Conservation (phyloP, 2,888 invertebrate genomes). For the Oxycera nigricornis region DNA sequence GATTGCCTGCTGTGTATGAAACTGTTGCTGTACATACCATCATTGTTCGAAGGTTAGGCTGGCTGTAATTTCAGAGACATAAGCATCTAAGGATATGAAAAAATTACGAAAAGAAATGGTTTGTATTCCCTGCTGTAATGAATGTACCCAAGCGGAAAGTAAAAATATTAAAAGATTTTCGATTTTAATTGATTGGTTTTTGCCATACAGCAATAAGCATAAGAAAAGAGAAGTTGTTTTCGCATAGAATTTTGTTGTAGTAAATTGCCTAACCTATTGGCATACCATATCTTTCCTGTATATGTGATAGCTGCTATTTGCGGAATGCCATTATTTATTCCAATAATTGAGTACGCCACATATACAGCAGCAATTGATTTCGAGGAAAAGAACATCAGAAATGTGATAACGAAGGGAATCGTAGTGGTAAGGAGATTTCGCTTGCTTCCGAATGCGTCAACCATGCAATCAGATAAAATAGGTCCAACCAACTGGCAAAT, state of each 20-base stretch:
- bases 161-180: too few species aligned
- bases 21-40: constrained; percentile 63
- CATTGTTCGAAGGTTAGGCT: constrained; percentile 64
- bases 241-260: background rate
- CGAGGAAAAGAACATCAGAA: constrained; percentile 65
- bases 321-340: constrained; percentile 67
- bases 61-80: too few species aligned
- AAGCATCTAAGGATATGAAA: background rate
- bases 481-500: constrained; percentile 67
- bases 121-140: background rate
- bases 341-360: constrained; percentile 64
- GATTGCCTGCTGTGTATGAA: constrained; percentile 63
- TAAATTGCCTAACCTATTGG: too few species aligned
- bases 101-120: background rate
- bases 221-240: too few species aligned
- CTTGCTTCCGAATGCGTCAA: constrained; percentile 66
- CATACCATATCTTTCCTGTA: constrained; percentile 65
- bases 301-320: constrained; percentile 68
- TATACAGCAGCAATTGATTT: constrained; percentile 64
- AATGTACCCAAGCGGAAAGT: too few species aligned
- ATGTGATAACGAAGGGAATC: constrained; percentile 66
- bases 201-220: too few species aligned
- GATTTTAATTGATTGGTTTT: too few species aligned
- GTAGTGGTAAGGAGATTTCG: constrained; percentile 66
- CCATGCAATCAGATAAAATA: constrained; percentile 65